These are phyloP conservation scores for Lamellibrachia luymesi DNA, from an alignment of 1,140 invertebrate species.

Conservation along the genomic window DNA sequence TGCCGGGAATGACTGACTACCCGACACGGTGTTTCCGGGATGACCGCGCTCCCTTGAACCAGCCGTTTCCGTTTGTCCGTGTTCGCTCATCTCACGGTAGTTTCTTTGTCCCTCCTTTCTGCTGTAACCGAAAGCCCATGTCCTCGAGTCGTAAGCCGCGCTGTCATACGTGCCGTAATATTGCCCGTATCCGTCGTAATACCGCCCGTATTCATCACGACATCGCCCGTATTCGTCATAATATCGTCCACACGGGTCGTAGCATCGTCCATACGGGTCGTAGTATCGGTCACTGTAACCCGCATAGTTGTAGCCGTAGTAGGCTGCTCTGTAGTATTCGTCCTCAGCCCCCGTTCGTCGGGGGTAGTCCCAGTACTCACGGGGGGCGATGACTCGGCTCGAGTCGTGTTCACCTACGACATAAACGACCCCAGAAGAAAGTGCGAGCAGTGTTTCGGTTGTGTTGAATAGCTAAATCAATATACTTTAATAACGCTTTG, in stretches of 20 bases:
- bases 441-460: too few species aligned
- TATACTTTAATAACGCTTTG: too few species aligned
- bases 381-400: too few species aligned
- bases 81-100: not conserved
- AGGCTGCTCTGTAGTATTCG: not conserved
- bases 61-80: not conserved
- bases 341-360: not conserved
- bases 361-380: not conserved
- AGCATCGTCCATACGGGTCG: not conserved
- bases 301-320: not conserved
- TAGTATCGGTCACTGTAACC: not conserved
- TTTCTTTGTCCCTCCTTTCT: not conserved
- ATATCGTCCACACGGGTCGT: not conserved
- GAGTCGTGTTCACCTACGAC: not conserved
- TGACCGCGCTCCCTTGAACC: not conserved
- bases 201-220: not conserved
- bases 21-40: not conserved
- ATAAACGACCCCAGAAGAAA: too few species aligned
- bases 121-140: too few species aligned
- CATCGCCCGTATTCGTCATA: not conserved
- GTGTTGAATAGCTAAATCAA: too few species aligned
- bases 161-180: not conserved
- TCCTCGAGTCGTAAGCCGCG: too few species aligned
- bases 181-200: not conserved
- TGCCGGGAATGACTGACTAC: not conserved